Evolutionary conservation across 2,888 invertebrate genomes (phyloP).

Genomic region (Machimus atricapillus): DNA sequence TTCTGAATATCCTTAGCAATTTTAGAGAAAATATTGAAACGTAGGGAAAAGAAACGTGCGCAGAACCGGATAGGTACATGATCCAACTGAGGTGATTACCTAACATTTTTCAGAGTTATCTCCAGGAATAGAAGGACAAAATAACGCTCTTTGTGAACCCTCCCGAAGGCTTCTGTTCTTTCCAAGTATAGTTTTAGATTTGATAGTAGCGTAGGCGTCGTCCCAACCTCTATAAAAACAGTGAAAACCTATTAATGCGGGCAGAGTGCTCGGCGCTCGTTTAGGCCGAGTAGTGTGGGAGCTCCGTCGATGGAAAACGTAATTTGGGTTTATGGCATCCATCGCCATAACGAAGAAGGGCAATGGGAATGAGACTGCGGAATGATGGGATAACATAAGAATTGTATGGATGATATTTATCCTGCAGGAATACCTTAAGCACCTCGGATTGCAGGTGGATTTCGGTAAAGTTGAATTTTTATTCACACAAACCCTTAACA

Average conservation of each 20-base stretch:
- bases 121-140: not conserved
- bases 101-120: conserved; percentile 16
- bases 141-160: conserved; percentile 30
- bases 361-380: not conserved
- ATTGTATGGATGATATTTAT: conserved; percentile 24
- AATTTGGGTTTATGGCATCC: conserved; percentile 32
- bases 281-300: not conserved
- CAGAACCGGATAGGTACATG: not conserved
- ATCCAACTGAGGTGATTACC: not conserved
- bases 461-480: conserved; percentile 20
- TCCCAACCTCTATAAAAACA: conserved; percentile 18
- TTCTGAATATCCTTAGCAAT: not conserved
- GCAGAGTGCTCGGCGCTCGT: not conserved
- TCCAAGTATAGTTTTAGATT: conserved; percentile 16
- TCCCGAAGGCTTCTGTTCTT: not conserved
- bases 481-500: not conserved
- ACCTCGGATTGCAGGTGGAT: conserved; percentile 2
- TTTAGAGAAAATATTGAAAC: not conserved
- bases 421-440: conserved; percentile 27
- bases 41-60: not conserved
- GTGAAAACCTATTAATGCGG: conserved; percentile 34
- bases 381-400: conserved; percentile 26
- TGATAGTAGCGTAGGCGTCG: conserved; percentile 11
- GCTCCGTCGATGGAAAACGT: conserved; percentile 21
- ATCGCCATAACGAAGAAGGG: conserved; percentile 21